Evolutionary conservation across 2,888 invertebrate genomes (phyloP).

Genomic region (Rhagophthalmus giganteus): DNA sequence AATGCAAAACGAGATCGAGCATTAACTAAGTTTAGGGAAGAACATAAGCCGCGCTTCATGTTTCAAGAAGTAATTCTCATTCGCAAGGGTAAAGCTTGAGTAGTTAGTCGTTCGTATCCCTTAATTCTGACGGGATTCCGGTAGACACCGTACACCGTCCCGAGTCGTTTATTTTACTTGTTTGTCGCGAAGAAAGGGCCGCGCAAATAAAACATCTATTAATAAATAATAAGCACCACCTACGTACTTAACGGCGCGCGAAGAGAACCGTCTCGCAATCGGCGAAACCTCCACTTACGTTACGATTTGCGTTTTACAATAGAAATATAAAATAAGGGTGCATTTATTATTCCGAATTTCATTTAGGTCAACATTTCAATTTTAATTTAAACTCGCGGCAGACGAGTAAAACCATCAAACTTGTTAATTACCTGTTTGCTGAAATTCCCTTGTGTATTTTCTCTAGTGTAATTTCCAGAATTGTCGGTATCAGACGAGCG

Average conservation of each 20-base stretch:
- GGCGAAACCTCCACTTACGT: too few species aligned
- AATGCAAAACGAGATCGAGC: constrained; percentile 49
- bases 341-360: constrained; percentile 43
- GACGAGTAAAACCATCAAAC: constrained; percentile 55
- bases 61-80: constrained; percentile 44
- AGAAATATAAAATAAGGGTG: constrained; percentile 29
- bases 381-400: constrained; percentile 49
- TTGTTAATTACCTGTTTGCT: constrained; percentile 57
- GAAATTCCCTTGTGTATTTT: constrained; percentile 55
- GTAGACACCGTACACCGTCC: constrained; percentile 29
- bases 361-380: constrained; percentile 52
- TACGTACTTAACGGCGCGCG: too few species aligned
- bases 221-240: too few species aligned
- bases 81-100: constrained; percentile 35
- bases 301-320: constrained; percentile 15
- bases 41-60: constrained; percentile 37
- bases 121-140: constrained; percentile 42
- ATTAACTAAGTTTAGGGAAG: constrained; percentile 36
- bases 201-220: too few species aligned
- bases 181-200: constrained; percentile 31
- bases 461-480: constrained; percentile 54
- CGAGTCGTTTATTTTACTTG: constrained; percentile 34
- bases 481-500: constrained; percentile 53
- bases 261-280: too few species aligned
- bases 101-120: constrained; percentile 40